These are phyloP conservation scores for Drosophila insularis DNA, from an alignment of 1,140 invertebrate species.

Conservation along the genomic window DNA sequence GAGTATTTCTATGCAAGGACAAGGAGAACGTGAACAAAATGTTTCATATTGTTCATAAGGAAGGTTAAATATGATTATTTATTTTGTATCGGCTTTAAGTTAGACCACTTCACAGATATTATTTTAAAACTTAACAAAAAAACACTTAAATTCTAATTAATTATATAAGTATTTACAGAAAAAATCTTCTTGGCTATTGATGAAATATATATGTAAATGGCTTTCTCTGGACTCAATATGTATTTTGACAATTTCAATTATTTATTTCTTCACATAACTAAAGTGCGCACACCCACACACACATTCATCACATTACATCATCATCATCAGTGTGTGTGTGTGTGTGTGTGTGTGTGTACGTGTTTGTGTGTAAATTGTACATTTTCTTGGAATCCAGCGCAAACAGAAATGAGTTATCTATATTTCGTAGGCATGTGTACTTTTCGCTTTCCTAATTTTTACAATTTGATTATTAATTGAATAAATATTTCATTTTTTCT, in stretches of 20 bases:
- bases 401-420: constrained; percentile 28
- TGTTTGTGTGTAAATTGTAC: background rate
- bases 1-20: background rate
- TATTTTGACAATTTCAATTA: constrained; percentile 20
- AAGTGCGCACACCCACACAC: background rate
- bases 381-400: constrained; percentile 23
- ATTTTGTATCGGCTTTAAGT: constrained; percentile 50
- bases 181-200: constrained; percentile 35
- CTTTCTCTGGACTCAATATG: constrained; percentile 13
- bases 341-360: background rate
- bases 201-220: constrained; percentile 22
- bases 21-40: background rate
- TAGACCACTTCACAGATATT: constrained; percentile 50
- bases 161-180: constrained; percentile 43
- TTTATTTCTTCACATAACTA: constrained; percentile 13
- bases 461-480: constrained; percentile 11
- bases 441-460: constrained; percentile 20
- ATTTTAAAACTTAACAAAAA: constrained; percentile 56
- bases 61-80: constrained; percentile 50
- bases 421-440: constrained; percentile 20
- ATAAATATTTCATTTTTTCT: constrained; percentile 20
- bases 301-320: background rate
- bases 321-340: background rate
- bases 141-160: constrained; percentile 52
- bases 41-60: constrained; percentile 1